Percentiles rank a stretch among this genome's conserved stretches.
phyloP scores from a whole-genome alignment of 2,797 vertebrate genomes.

The Phyllotis vaccarum region DNA sequence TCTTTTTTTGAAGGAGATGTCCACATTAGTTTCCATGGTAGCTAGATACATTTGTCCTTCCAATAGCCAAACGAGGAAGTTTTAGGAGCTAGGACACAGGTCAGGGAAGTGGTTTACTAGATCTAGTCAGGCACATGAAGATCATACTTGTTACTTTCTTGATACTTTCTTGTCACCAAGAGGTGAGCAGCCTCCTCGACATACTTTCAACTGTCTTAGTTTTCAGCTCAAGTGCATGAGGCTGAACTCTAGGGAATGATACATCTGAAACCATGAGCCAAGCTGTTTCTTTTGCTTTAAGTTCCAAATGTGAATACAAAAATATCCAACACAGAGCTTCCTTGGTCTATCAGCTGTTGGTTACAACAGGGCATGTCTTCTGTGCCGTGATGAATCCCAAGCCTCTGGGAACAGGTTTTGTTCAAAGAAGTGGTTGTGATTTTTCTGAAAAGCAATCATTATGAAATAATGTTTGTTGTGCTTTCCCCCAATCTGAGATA shows the following conservation, averaged over 20 bases:
- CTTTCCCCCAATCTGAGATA: neutral
- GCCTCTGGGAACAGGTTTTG: neutral
- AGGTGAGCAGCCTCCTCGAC: neutral
- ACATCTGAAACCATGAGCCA: neutral
- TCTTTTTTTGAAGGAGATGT: neutral
- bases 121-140: no score
- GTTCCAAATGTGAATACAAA: neutral
- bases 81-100: neutral
- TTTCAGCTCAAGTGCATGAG: no score
- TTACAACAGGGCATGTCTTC: neutral
- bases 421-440: neutral
- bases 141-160: neutral
- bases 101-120: neutral
- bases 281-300: neutral
- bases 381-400: neutral
- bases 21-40: neutral
- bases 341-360: neutral
- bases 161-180: neutral
- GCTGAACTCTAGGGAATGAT: neutral
- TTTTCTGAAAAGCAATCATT: constrained; percentile 41
- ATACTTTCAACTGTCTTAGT: neutral
- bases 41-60: neutral
- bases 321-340: neutral
- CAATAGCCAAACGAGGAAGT: no score
- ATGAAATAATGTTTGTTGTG: constrained; percentile 2